Conservation (phyloP, 2,797 vertebrate species). For the Lycodopsis pacificus region DNA sequence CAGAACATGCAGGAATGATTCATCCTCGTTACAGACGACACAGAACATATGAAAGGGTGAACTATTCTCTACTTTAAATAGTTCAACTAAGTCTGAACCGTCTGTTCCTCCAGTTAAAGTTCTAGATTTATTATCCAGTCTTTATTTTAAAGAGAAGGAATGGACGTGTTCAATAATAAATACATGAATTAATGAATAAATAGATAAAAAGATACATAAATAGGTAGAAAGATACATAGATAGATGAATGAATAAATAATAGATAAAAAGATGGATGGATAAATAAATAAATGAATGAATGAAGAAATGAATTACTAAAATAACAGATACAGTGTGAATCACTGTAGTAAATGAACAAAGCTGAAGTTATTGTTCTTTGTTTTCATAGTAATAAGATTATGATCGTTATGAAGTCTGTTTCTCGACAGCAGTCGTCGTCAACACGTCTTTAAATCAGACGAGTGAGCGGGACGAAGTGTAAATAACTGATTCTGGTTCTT, state of each 20-base stretch:
- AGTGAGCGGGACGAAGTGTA: not conserved
- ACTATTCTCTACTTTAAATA: not conserved
- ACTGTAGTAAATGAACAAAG: not conserved
- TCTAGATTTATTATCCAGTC: not conserved
- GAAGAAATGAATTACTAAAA: not conserved
- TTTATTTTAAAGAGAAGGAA: not conserved
- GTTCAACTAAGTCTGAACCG: too few species aligned
- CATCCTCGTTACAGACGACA: not conserved
- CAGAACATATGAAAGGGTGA: not conserved
- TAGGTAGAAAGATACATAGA: too few species aligned
- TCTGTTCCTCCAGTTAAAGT: not conserved
- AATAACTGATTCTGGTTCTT: not conserved
- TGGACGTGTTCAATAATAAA: not conserved
- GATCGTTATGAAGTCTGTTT: not conserved
- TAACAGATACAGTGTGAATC: not conserved
- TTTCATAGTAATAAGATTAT: not conserved
- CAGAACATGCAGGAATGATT: not conserved
- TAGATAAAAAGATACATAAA: too few species aligned
- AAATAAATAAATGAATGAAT: too few species aligned
- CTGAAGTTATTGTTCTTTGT: not conserved
- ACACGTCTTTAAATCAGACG: not conserved
- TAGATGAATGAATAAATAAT: too few species aligned
- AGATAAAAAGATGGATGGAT: too few species aligned
- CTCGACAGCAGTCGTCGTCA: too few species aligned
- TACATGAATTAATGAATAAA: too few species aligned